phyloP scores from a whole-genome alignment of 1,140 invertebrate species.

The Papilio helenus region DNA sequence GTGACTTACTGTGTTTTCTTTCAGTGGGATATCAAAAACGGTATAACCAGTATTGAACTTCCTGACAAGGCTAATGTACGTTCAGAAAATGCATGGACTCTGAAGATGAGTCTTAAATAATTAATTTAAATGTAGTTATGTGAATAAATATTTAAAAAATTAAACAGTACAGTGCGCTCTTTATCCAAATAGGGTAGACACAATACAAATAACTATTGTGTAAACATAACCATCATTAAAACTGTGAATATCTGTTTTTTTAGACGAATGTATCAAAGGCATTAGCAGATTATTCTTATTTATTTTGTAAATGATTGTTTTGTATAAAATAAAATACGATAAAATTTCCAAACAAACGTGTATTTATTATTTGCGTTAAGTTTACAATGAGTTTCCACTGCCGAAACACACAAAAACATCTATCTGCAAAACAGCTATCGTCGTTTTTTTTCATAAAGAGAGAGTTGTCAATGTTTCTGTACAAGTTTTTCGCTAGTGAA shows the following conservation, averaged over 20 bases:
- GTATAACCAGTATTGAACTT: conserved; percentile 35
- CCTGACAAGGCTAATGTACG: conserved; percentile 34
- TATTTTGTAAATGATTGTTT: background rate
- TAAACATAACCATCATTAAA: background rate
- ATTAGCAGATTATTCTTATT: background rate
- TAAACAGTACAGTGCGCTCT: background rate
- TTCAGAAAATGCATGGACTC: conserved; percentile 43
- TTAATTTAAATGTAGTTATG: background rate
- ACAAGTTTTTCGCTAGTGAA: too few species aligned
- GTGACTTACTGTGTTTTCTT: conserved; percentile 40
- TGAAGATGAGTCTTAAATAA: conserved; percentile 43
- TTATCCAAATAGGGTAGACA: background rate
- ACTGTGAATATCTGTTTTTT: background rate
- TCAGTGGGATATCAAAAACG: conserved; percentile 50
- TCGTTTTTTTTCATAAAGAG: background rate
- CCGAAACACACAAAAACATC: background rate
- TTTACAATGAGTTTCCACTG: background rate
- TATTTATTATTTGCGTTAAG: conserved; percentile 36
- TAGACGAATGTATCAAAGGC: too few species aligned
- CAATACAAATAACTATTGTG: background rate
- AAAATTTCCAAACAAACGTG: conserved; percentile 11
- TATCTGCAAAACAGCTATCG: too few species aligned
- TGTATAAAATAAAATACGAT: background rate
- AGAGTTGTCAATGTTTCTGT: too few species aligned
- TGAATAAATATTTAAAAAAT: background rate